These are phyloP conservation scores for Lagodon rhomboides DNA, from an alignment of 2,797 vertebrate species.

Conservation along the genomic window DNA sequence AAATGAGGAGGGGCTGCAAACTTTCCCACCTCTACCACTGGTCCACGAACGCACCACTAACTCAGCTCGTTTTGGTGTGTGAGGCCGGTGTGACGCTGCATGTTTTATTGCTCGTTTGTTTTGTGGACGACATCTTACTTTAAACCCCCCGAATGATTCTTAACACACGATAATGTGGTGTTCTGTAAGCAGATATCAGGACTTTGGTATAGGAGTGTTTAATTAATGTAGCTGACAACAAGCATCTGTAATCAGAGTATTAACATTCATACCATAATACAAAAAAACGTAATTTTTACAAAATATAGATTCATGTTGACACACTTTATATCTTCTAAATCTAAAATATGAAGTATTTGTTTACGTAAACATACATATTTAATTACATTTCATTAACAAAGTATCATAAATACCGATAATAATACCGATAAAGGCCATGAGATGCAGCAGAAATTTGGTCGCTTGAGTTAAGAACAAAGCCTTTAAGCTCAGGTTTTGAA, in stretches of 20 bases:
- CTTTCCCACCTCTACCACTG: conserved; percentile 62
- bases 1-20: conserved; percentile 62
- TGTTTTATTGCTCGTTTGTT: background rate
- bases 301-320: too few relatives aligned
- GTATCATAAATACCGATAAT: too few relatives aligned
- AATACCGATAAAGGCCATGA: too few relatives aligned
- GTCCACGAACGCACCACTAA: conserved; percentile 60
- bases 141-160: background rate
- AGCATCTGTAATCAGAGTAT: background rate
- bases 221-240: background rate
- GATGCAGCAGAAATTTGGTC: too few relatives aligned
- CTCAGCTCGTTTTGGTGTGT: conserved; percentile 11
- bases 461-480: too few relatives aligned
- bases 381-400: too few relatives aligned
- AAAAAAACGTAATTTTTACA: background rate
- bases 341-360: too few relatives aligned
- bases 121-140: background rate
- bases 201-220: background rate
- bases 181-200: background rate
- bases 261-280: background rate
- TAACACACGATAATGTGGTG: background rate
- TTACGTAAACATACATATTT: too few relatives aligned
- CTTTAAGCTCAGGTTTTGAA: too few relatives aligned
- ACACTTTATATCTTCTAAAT: too few relatives aligned
- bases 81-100: conserved; percentile 14